These are phyloP conservation scores for Hippoglossus stenolepis DNA, from an alignment of 2,113 vertebrate species.

Conservation along the genomic window DNA sequence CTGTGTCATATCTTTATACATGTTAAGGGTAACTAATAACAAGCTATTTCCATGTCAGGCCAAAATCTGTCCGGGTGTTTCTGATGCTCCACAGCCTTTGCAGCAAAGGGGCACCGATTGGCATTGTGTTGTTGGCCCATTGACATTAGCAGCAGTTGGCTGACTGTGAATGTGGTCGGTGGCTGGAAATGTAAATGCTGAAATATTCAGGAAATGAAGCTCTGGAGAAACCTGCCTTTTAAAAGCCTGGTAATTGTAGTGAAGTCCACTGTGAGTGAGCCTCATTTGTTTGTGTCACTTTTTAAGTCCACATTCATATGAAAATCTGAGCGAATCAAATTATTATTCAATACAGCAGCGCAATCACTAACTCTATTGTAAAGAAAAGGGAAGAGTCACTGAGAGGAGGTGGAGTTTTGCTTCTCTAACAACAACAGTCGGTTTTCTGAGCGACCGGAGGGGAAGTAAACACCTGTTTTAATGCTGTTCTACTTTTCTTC, in stretches of 20 bases:
- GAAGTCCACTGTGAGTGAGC: background rate
- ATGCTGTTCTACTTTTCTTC: background rate
- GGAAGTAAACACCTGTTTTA: conserved; percentile 27
- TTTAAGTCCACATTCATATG: background rate
- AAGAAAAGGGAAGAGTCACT: conserved; percentile 49
- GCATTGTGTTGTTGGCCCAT: conserved; percentile 1
- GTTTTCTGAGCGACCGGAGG: background rate
- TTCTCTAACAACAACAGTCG: conserved; percentile 12
- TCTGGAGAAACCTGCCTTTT: background rate
- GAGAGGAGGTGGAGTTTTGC: conserved; percentile 1
- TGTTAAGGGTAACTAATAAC: background rate
- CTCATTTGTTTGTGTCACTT: background rate
- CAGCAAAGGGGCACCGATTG: background rate
- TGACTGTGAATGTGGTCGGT: background rate
- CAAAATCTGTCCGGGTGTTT: background rate
- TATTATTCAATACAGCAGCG: background rate
- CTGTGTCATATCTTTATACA: background rate
- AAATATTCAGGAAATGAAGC: background rate
- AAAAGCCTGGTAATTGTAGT: background rate
- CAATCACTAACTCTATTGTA: background rate
- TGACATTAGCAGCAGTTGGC: background rate
- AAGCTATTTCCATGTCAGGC: background rate
- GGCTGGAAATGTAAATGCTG: background rate
- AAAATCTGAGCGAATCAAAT: background rate
- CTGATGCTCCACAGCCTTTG: background rate